Base-by-base conservation (phyloP, 2,113 vertebrate genomes). In the Syrmaticus mikado region DNA sequence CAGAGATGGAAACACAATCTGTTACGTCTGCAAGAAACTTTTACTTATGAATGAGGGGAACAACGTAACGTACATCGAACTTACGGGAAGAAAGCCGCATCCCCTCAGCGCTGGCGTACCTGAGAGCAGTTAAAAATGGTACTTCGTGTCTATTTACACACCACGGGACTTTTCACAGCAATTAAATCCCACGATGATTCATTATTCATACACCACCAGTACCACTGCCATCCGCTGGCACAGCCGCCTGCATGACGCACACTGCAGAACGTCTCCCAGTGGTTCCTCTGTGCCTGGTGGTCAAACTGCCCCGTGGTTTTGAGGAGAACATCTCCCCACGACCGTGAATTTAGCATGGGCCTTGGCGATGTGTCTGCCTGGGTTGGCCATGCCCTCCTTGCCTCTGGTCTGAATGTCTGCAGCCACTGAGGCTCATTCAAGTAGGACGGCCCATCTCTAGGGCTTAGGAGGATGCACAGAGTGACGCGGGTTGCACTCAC, bases 1-100 rank as follows among this genome's bases (percentile, higher is more conserved):
- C 50, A 91, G 87, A 85, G 91, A 92, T 79, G 93, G 96, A 96
- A 96, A 96, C 94, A 94, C 91, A 96, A 94, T 92, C 95, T 95
- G 93, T 92, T 91, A 76, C 73, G 71, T 82, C 96, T 93, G 55
- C 60, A 93, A 79, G 92, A 85, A 95, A 95, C 73, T 93, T 93
- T 40, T 87, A 36, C 66, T 58, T 82, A 30, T 16, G 92, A 95
- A 85, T 84, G 96, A 92, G 64, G 75, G 87, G 84, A 85, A 64
- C 87, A 91, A 80, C 71, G 57, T 36, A 2, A 1, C 11, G 36
- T 53, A 38, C 72, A 73, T 58, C 43, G 62, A 53, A 64, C 87
- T 70, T 82, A 66, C 34, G 76, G 71, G 36, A 62, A 50, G 75
- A 38, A 87, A 91, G 89, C 75, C 15, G 25, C 6, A 76, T 76